phyloP scores from a whole-genome alignment of 2,797 vertebrate species.

The Acanthurus leucopareius region DNA sequence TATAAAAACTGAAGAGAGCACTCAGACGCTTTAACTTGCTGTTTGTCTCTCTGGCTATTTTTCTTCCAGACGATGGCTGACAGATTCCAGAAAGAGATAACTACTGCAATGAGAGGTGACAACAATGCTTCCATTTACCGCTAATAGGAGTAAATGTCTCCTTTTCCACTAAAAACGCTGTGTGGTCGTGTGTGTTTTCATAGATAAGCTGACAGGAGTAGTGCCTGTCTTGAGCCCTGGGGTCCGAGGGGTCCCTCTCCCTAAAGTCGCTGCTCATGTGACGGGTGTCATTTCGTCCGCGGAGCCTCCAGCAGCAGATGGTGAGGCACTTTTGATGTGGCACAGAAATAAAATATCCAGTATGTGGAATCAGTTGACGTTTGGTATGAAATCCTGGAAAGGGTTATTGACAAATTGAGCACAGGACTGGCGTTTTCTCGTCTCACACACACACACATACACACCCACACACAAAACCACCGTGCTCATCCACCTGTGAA shows the following conservation, averaged over 20 bases:
- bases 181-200: slow-evolving; percentile 16
- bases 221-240: slow-evolving; percentile 72
- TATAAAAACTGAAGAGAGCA: background rate
- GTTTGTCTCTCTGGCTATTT: slow-evolving; percentile 20
- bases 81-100: slow-evolving; percentile 85
- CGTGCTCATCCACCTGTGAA: background rate
- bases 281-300: slow-evolving; percentile 81
- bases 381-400: background rate
- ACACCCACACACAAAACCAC: background rate
- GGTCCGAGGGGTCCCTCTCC: slow-evolving; percentile 56
- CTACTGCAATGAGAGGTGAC: slow-evolving; percentile 87
- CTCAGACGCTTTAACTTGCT: background rate
- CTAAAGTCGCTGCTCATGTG: slow-evolving; percentile 89
- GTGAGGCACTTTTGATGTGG: slow-evolving; percentile 50
- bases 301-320: slow-evolving; percentile 50
- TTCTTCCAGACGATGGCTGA: slow-evolving; percentile 88
- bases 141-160: slow-evolving; percentile 11
- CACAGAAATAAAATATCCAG: background rate
- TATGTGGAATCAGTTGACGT: background rate
- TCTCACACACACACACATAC: background rate
- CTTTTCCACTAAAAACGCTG: slow-evolving; percentile 30
- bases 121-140: slow-evolving; percentile 42
- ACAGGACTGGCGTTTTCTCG: background rate
- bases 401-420: background rate
- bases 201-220: slow-evolving; percentile 83